phyloP scores from a whole-genome alignment of 2,888 invertebrate species.

The Idaea straminata region DNA sequence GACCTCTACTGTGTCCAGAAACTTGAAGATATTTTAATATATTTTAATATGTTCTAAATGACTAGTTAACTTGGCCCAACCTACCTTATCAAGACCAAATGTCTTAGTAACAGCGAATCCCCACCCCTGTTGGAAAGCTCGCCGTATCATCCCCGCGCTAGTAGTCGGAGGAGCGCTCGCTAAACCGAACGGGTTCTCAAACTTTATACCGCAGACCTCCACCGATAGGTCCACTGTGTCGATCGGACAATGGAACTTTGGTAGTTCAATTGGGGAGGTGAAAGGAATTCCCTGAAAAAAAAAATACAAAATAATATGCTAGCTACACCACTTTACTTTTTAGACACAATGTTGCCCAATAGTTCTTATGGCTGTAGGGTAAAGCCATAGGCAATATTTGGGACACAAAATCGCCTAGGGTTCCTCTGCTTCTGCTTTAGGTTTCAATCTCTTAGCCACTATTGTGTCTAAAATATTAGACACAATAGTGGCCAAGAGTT shows the following conservation, averaged over 20 bases:
- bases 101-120: slow-evolving; percentile 99
- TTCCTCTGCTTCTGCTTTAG: too few relatives aligned
- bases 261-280: slow-evolving; percentile 85
- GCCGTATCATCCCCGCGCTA: slow-evolving; percentile 94
- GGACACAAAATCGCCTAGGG: too few relatives aligned
- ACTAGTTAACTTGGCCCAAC: background rate
- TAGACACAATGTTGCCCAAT: too few relatives aligned
- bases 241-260: slow-evolving; percentile 95
- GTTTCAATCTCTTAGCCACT: too few relatives aligned
- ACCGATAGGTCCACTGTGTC: slow-evolving; percentile 97
- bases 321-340: too few relatives aligned
- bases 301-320: slow-evolving; percentile 4
- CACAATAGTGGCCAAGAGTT: too few relatives aligned
- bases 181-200: slow-evolving; percentile 97
- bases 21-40: too few relatives aligned
- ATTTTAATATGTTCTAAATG: too few relatives aligned
- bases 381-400: too few relatives aligned
- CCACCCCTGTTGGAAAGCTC: slow-evolving; percentile 98
- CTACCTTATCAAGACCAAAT: slow-evolving; percentile 94
- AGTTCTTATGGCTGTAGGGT: too few relatives aligned
- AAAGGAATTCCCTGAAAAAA: slow-evolving; percentile 80
- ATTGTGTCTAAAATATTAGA: too few relatives aligned
- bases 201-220: slow-evolving; percentile 94
- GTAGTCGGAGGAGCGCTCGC: slow-evolving; percentile 99
- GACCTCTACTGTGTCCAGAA: too few relatives aligned